A percentile compares a stretch with the other conserved stretches of the same genome.
Conservation (phyloP, 2,888 invertebrate species). For the Resseliella maxima region DNA sequence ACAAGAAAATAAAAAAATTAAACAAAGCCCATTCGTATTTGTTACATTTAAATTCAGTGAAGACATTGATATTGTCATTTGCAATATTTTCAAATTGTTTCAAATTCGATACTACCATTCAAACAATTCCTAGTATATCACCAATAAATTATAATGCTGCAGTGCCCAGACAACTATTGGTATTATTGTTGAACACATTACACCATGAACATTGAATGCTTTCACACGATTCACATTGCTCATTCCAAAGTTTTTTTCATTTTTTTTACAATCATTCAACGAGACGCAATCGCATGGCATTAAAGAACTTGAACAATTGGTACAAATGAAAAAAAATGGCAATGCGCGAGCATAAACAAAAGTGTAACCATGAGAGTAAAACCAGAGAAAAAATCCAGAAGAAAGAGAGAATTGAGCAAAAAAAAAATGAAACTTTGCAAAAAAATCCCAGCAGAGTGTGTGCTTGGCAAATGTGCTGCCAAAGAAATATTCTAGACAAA, state of each 20-base stretch:
- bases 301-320: background rate
- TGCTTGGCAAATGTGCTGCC: background rate
- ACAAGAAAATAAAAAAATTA: background rate
- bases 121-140: background rate
- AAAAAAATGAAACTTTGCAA: background rate
- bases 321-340: background rate
- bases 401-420: background rate
- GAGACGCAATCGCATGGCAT: slow-evolving; percentile 17
- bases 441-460: background rate
- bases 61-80: background rate
- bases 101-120: background rate
- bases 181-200: slow-evolving; percentile 8
- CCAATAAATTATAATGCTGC: slow-evolving; percentile 20
- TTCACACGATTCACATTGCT: background rate
- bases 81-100: background rate
- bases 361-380: slow-evolving; percentile 2
- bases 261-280: background rate
- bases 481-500: background rate
- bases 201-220: background rate
- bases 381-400: background rate
- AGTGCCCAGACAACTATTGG: background rate
- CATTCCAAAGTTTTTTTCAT: background rate
- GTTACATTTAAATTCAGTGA: background rate
- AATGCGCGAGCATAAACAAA: background rate
- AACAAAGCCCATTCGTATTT: background rate